Evolutionary conservation across 2,888 invertebrate species (phyloP).

Genomic region (Heliconius cydno): DNA sequence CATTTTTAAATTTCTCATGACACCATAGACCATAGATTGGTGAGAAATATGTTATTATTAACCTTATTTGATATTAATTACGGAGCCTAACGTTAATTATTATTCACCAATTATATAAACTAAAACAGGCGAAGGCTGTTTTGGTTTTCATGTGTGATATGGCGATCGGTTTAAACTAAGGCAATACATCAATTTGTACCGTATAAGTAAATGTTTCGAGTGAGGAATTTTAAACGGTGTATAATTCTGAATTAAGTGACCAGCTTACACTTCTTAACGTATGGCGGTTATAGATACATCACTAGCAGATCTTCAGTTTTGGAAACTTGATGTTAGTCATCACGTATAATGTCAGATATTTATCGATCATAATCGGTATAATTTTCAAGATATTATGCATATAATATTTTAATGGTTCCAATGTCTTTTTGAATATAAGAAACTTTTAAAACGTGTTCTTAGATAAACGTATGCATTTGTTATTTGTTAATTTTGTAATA

Average conservation of each 20-base stretch:
- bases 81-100: neutral
- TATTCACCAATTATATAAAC: constrained; percentile 2
- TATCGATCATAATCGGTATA: neutral
- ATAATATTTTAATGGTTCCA: no score
- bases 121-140: constrained; percentile 29
- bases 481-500: neutral
- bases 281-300: constrained; percentile 34
- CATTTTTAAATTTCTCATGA: neutral
- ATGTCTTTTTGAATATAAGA: neutral
- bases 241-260: constrained; percentile 41
- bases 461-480: neutral
- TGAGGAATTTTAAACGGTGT: constrained; percentile 45
- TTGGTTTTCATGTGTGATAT: constrained; percentile 37
- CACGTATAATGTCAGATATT: constrained; percentile 28
- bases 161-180: constrained; percentile 35
- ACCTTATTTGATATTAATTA: neutral
- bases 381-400: neutral
- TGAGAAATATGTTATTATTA: neutral
- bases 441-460: neutral
- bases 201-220: constrained; percentile 40
- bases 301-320: constrained; percentile 30
- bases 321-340: constrained; percentile 45
- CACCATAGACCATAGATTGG: neutral
- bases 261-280: constrained; percentile 19
- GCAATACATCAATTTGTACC: constrained; percentile 43